Evolutionary conservation across 2,113 vertebrate genomes (phyloP).

Genomic region (Chrysochloris asiatica): DNA sequence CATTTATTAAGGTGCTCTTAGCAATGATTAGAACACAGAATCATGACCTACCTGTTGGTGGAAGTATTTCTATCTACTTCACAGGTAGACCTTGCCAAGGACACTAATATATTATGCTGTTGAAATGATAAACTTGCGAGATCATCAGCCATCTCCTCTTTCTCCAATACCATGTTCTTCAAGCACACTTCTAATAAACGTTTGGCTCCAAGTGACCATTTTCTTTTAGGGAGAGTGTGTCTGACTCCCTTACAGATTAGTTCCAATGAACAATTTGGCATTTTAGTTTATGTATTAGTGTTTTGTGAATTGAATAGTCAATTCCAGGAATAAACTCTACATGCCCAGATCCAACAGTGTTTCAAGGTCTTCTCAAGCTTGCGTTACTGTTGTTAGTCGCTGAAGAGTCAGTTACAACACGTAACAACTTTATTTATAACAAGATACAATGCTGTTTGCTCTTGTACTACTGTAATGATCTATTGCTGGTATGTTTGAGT

Average conservation of each 20-base stretch:
- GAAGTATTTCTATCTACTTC: background rate
- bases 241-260: background rate
- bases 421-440: background rate
- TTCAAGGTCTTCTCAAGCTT: background rate
- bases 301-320: constrained; percentile 24
- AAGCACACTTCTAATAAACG: background rate
- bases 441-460: background rate
- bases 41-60: background rate
- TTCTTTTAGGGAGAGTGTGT: background rate
- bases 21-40: background rate
- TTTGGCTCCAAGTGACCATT: constrained; percentile 9
- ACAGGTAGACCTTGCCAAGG: background rate
- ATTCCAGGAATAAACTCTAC: background rate
- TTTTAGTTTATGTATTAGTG: constrained; percentile 16
- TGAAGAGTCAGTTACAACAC: background rate
- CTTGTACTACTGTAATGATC: background rate
- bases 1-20: background rate
- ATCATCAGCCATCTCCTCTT: background rate
- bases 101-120: background rate
- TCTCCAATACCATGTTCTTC: background rate
- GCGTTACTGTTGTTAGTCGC: background rate
- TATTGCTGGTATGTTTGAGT: background rate
- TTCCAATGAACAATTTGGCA: constrained; percentile 4
- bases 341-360: background rate
- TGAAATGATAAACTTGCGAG: background rate